phyloP scores from a whole-genome alignment of 2,888 invertebrate genomes.

The Drosophila neutralis region DNA sequence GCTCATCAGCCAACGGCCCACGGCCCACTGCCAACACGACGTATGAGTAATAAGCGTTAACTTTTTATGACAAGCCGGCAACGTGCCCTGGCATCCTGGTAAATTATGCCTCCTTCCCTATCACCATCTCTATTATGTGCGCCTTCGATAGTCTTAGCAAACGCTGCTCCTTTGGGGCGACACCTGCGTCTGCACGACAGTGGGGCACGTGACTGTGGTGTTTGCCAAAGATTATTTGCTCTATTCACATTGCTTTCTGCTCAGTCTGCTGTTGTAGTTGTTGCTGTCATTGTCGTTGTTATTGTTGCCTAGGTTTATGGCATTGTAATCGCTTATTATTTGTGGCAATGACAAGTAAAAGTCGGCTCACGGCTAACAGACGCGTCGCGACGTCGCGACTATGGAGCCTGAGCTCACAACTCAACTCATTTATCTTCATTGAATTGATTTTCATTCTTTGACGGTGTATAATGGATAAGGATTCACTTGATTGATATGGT shows the following conservation, averaged over 20 bases:
- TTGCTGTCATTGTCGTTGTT: conserved; percentile 6
- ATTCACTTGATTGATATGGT: conserved; percentile 38
- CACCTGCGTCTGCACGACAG: conserved; percentile 35
- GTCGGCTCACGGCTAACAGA: conserved; percentile 17
- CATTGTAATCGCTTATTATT: conserved; percentile 70
- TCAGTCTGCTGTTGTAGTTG: conserved; percentile 10
- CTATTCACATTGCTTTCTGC: conserved; percentile 21
- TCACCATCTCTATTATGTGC: conserved; percentile 24
- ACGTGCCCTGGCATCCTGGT: conserved; percentile 16
- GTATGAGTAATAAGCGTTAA: conserved; percentile 61
- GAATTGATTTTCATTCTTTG: conserved; percentile 39
- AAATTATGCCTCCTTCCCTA: conserved; percentile 46
- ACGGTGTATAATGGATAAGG: conserved; percentile 11
- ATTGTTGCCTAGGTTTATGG: conserved; percentile 45
- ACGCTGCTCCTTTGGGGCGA: conserved; percentile 10
- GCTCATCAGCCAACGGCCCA: conserved; percentile 17
- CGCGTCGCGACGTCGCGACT: neutral
- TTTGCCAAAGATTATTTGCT: neutral
- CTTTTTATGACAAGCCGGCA: conserved; percentile 62
- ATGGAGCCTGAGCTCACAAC: conserved; percentile 19
- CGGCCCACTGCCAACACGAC: conserved; percentile 11
- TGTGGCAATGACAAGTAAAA: conserved; percentile 56
- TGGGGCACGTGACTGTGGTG: conserved; percentile 53
- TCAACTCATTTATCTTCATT: conserved; percentile 66
- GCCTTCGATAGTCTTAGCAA: conserved; percentile 17